Evolutionary conservation across 2,797 vertebrate genomes (phyloP).

Genomic region (Aeoliscus strigatus): DNA sequence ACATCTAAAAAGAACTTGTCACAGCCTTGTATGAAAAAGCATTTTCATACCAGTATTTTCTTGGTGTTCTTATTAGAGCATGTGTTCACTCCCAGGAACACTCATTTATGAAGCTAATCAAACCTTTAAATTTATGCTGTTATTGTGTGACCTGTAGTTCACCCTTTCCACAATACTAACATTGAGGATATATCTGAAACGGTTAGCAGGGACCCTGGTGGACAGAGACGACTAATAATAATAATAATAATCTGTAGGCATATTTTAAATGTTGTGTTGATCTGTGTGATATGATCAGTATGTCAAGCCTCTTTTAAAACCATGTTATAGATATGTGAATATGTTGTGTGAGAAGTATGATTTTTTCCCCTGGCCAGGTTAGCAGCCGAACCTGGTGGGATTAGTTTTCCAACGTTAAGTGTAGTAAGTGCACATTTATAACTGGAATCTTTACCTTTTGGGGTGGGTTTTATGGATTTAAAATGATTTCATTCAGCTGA

Average conservation of each 20-base stretch:
- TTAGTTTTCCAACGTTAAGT: conserved; percentile 17
- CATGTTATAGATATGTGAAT: not conserved
- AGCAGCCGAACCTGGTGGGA: conserved; percentile 11
- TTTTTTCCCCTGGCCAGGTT: conserved; percentile 17
- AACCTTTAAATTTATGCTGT: conserved; percentile 4
- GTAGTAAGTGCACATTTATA: conserved; percentile 42
- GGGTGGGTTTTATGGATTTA: conserved; percentile 31
- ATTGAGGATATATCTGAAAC: conserved; percentile 5
- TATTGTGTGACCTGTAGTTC: conserved; percentile 19
- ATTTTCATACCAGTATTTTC: no score
- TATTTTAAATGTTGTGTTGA: conserved; percentile 16
- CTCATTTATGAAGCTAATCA: no score
- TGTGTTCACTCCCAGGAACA: no score
- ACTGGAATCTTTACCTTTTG: conserved; percentile 33
- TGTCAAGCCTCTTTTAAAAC: conserved; percentile 13
- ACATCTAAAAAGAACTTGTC: no score
- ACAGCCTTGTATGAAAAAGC: no score
- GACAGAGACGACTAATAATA: conserved; percentile 8
- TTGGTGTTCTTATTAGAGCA: no score
- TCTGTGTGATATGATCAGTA: conserved; percentile 11
- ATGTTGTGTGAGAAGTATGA: conserved; percentile 11
- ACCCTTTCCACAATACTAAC: conserved; percentile 8
- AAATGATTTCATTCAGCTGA: conserved; percentile 33
- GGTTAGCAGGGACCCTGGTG: conserved; percentile 2
- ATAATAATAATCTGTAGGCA: conserved; percentile 3